Evolutionary conservation across 2,888 invertebrate species (phyloP), one percentile per base, ranked within the genome.

Genomic region (Sphaerophoria rueppellii): DNA sequence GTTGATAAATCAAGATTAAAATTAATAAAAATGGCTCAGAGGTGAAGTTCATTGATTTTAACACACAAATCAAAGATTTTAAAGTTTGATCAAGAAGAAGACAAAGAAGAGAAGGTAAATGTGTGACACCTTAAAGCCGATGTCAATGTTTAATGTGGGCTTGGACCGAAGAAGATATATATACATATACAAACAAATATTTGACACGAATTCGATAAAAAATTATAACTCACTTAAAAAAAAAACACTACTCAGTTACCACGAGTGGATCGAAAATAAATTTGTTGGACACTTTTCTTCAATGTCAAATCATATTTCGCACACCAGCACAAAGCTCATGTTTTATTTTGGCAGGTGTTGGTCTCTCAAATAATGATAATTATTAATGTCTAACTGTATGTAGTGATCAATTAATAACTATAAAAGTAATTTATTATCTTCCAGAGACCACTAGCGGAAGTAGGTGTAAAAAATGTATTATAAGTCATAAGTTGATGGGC

Each of bases 21-120:
- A 55, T 48, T 48, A 34, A 43, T 32, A 9, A 48, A 63, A 48
- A 46, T 48, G 9, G 48, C 63, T 48, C 48, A 48, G 16, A 63
- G 67, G 57, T 43, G 61, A 74, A 79, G 74, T 79, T 79, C 79
- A 74, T 67, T 79, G 79, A 74, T 74, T 78, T 73, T 37, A 48
- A 24, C 61, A 63, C 52, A 58, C 32, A 70, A 76, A 70, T 78
- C 57, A 67, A 79, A 74, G 61, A 74, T 74, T 67, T 74, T 67
- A 79, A 79, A 74, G 74, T 48, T 74, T 73, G 9, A 63, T 72
- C 55, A 60, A 24, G 52, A 67, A 43, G 4, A 40, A 40, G 35
- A 37, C n/a, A 48, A 7, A 65, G 70, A 74, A 57, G 7, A 48
- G 50, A 54, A 54, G 7, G 34, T 46, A 35, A 2, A 24, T 24